Conservation (phyloP, 2,888 invertebrate species). For the Luperina nickerlii region DNA sequence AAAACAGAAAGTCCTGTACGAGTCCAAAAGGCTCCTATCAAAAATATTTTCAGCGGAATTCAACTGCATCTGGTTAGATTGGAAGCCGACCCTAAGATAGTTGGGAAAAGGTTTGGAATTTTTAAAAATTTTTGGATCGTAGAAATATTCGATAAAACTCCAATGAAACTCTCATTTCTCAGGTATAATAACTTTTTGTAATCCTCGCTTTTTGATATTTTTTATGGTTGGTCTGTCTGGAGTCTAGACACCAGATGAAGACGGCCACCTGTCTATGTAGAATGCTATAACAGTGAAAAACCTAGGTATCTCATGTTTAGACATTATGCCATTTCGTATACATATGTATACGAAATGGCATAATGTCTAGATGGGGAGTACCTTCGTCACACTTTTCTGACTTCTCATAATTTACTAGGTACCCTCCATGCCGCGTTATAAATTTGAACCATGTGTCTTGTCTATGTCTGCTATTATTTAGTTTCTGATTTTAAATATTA, state of each 20-base stretch:
- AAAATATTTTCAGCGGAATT: not conserved
- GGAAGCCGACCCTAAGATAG: not conserved
- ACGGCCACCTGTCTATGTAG: not conserved
- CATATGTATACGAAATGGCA: too few relatives aligned
- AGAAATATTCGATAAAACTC: not conserved
- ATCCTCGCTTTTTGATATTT: not conserved
- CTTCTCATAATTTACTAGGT: not conserved
- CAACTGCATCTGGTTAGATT: not conserved
- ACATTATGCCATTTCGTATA: too few relatives aligned
- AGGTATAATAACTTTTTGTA: not conserved
- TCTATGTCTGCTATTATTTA: not conserved
- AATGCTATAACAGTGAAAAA: not conserved
- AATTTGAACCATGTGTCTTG: not conserved
- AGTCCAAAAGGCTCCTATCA: too few relatives aligned
- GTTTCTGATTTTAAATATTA: not conserved
- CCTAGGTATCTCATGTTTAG: too few relatives aligned
- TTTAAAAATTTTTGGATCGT: too few relatives aligned
- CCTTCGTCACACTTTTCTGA: not conserved
- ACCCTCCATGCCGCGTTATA: not conserved
- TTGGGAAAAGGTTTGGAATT: too few relatives aligned
- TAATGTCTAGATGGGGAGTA: not conserved
- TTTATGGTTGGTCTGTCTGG: slow-evolving; percentile 1
- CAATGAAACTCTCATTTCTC: not conserved
- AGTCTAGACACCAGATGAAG: slow-evolving; percentile 16
- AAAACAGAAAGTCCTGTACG: too few relatives aligned